Percentiles rank a stretch among this genome's conserved stretches.
Conservation (phyloP, 2,797 vertebrate genomes). For the Rhabdomys pumilio region DNA sequence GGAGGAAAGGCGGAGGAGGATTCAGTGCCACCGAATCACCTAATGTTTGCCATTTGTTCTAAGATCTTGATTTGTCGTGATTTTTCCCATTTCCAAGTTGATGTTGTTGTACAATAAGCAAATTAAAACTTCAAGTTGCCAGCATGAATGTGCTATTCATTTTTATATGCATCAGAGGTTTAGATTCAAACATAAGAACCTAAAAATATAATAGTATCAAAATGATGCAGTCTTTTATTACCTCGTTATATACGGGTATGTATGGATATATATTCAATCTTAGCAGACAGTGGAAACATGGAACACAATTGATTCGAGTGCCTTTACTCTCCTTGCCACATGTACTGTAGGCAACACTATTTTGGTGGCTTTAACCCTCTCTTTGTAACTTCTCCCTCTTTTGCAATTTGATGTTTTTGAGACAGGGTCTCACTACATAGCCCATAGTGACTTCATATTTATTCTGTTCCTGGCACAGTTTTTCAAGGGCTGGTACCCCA, state of each 20-base stretch:
- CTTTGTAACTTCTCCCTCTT: background rate
- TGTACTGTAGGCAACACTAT: background rate
- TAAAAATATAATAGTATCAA: background rate
- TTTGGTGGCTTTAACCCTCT: background rate
- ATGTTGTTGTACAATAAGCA: background rate
- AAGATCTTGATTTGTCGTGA: background rate
- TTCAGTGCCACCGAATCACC: background rate
- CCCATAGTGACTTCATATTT: background rate
- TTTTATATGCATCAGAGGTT: background rate
- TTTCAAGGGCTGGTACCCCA: background rate
- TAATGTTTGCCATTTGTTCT: background rate
- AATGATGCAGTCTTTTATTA: background rate
- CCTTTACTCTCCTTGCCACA: background rate
- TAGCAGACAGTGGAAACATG: background rate
- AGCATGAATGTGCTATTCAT: background rate
- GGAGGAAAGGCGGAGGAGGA: no score
- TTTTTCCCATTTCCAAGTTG: background rate
- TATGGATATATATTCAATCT: background rate
- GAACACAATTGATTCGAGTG: background rate
- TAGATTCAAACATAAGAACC: constrained; percentile 10
- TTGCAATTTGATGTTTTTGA: background rate
- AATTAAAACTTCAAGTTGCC: constrained; percentile 43
- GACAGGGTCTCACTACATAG: background rate
- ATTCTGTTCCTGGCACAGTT: background rate
- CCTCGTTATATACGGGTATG: background rate